Base-by-base conservation (phyloP, 2,888 invertebrate species). In the Arrhopalites spinosus region DNA sequence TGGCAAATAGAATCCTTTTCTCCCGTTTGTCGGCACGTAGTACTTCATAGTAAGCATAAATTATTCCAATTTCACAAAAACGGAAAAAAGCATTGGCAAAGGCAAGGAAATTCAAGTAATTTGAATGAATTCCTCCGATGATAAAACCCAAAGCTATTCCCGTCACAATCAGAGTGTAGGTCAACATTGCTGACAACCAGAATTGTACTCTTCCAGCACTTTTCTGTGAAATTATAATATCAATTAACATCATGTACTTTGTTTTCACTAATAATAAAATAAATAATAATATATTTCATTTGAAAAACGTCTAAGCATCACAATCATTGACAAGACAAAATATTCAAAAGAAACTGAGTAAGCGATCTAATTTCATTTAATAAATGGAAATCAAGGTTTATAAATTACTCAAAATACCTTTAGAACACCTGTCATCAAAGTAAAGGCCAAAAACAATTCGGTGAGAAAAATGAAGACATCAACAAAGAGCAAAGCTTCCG, bases 151-250 rank as follows among this genome's bases (percentile, higher is more conserved):
- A 64, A 25, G 47, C 47, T 2, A 73, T 50, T 20, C 73, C 73
- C 15, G 64, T 73, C 11, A 73, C 29, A 20, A 66, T 29, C 53
- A 73, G 17, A 2, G 64, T 73, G 73, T 73, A 73, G 7, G 53
- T 73, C 2, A 73, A n/a, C 73, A 73, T 66, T 8, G 64, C 8
- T 25, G 59, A 47, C 43, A 73, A 36, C 73, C 73, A 73, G 30
- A 47, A 25, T 17, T 47, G 50, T n/a, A 73, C 36, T 20, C 30
- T 47, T 43, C 53, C 36, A 1, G 47, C 25, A 29, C 53, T 66
- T 50, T 27, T 25, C 73, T 71, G 59, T 25, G 50, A 43, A 36
- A 36, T 7, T 36, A 11, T 36, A 36, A 11, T 7, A 36, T 36
- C 36, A 36, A 36, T 43, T 13, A 36, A 11, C 11, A 36, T 36